These are phyloP conservation scores for Pseudomyrmex gracilis DNA, from an alignment of 1,140 invertebrate species.

Conservation along the genomic window DNA sequence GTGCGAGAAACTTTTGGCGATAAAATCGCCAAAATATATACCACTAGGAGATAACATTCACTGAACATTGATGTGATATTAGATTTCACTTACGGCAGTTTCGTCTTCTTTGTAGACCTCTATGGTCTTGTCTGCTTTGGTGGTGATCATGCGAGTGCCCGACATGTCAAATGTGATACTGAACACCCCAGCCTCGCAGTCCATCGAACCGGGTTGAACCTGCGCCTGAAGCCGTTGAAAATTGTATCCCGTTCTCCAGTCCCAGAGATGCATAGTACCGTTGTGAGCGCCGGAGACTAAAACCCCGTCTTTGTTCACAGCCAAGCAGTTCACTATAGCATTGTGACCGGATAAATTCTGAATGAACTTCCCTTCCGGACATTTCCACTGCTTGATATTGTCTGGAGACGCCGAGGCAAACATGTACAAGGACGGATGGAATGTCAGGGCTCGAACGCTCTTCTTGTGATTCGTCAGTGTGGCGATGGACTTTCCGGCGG, in stretches of 20 bases:
- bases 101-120: conserved; percentile 99
- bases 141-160: conserved; percentile 96
- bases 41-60: background rate
- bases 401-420: conserved; percentile 99
- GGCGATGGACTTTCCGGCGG: conserved; percentile 96
- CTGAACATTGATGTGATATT: background rate
- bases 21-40: conserved; percentile 14
- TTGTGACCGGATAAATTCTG: conserved; percentile 99
- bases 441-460: conserved; percentile 95
- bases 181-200: conserved; percentile 98
- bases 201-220: conserved; percentile 95
- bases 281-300: conserved; percentile 99
- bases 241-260: conserved; percentile 98
- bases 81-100: conserved; percentile 70
- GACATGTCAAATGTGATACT: conserved; percentile 98
- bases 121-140: conserved; percentile 98
- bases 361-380: conserved; percentile 97
- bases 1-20: conserved; percentile 11
- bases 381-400: conserved; percentile 99
- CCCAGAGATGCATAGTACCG: conserved; percentile 99
- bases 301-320: conserved; percentile 97
- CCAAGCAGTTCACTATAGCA: conserved; percentile 98
- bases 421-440: conserved; percentile 97
- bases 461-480: conserved; percentile 99
- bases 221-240: conserved; percentile 92